Evolutionary conservation across 2,888 invertebrate genomes (phyloP).

Genomic region (Tetanocera ferruginea): DNA sequence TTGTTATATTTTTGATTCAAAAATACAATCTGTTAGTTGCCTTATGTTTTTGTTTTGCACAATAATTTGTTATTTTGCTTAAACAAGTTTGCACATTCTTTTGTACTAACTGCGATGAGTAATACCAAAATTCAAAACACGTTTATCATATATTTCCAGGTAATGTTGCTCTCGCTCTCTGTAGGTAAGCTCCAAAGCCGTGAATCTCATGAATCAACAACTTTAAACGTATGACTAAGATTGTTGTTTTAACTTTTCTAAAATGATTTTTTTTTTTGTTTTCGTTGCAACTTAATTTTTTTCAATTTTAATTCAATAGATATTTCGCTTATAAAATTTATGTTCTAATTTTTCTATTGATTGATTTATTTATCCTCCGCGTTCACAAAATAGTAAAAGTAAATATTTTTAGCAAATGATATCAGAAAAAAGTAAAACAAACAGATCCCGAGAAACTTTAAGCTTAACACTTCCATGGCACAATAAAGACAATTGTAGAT

Average conservation of each 20-base stretch:
- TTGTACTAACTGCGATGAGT: neutral
- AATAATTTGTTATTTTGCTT: too few relatives aligned
- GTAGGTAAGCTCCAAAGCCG: neutral
- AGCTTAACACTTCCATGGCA: slow-evolving; percentile 52
- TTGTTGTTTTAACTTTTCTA: neutral
- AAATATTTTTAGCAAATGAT: slow-evolving; percentile 45
- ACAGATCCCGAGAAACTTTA: slow-evolving; percentile 52
- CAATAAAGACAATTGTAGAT: neutral
- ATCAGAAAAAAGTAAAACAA: slow-evolving; percentile 53
- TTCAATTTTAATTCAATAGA: neutral
- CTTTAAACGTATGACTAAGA: neutral
- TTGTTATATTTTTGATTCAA: too few relatives aligned
- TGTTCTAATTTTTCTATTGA: neutral
- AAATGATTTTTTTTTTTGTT: slow-evolving; percentile 24
- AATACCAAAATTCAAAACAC: slow-evolving; percentile 14
- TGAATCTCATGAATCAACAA: slow-evolving; percentile 25
- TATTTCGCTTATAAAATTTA: neutral
- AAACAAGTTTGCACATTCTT: too few relatives aligned
- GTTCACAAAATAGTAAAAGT: slow-evolving; percentile 27
- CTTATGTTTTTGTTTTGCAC: too few relatives aligned
- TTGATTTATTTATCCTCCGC: neutral
- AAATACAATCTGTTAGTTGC: too few relatives aligned
- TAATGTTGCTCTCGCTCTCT: neutral
- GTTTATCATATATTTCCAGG: neutral
- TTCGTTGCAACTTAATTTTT: too few relatives aligned